These are phyloP conservation scores for Chelon auratus DNA, from an alignment of 2,797 vertebrate species.

Conservation along the genomic window DNA sequence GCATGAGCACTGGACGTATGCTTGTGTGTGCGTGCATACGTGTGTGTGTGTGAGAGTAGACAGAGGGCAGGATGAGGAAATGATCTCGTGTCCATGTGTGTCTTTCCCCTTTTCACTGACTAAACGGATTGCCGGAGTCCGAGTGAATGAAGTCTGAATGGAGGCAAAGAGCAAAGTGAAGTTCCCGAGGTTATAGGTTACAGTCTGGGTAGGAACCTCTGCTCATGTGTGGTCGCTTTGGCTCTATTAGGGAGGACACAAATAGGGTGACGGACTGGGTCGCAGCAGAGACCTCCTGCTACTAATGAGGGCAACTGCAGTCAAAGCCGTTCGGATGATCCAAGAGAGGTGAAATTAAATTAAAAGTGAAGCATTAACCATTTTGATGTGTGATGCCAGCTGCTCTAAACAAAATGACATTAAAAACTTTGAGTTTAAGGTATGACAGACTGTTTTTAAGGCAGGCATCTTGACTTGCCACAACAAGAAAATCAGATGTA, in stretches of 20 bases:
- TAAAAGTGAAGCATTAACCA: slow-evolving; percentile 14
- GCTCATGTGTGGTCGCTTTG: slow-evolving; percentile 73
- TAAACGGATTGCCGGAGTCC: slow-evolving; percentile 64
- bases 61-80: slow-evolving; percentile 54
- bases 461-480: neutral
- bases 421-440: neutral
- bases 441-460: neutral
- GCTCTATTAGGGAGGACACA: slow-evolving; percentile 51
- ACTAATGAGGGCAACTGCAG: slow-evolving; percentile 78
- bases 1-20: slow-evolving; percentile 32
- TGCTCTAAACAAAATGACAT: slow-evolving; percentile 3
- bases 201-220: slow-evolving; percentile 35
- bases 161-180: slow-evolving; percentile 50
- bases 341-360: slow-evolving; percentile 33
- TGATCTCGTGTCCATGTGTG: slow-evolving; percentile 62
- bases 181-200: slow-evolving; percentile 75
- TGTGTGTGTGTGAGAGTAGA: slow-evolving; percentile 18
- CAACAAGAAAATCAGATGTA: no score
- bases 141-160: slow-evolving; percentile 62
- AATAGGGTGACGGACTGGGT: slow-evolving; percentile 61
- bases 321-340: slow-evolving; percentile 50
- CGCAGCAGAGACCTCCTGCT: slow-evolving; percentile 54
- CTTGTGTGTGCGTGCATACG: slow-evolving; percentile 17
- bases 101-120: slow-evolving; percentile 60
- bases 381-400: slow-evolving; percentile 8